Percentiles rank a stretch among this genome's conserved stretches.
Conservation (phyloP, 1,140 invertebrate species). For the Drosophila sp. region DNA sequence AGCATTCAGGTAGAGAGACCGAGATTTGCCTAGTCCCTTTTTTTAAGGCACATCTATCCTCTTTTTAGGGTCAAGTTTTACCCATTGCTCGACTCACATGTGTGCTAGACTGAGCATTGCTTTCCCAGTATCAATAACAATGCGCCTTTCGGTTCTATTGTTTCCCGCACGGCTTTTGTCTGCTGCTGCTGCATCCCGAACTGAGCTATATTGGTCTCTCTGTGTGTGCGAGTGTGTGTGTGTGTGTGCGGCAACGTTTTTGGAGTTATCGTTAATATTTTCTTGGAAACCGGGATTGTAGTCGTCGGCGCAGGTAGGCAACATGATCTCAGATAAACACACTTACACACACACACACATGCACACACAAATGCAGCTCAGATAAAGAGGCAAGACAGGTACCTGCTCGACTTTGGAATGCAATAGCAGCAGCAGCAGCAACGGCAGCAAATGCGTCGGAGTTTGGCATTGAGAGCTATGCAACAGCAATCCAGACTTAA, state of each 20-base stretch:
- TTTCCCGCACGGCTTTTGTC: slow-evolving; percentile 59
- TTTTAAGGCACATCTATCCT: slow-evolving; percentile 57
- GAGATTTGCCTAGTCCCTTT: slow-evolving; percentile 53
- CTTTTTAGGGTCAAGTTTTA: slow-evolving; percentile 51
- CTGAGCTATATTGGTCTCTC: slow-evolving; percentile 11
- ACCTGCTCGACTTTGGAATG: slow-evolving; percentile 72
- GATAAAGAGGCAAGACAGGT: slow-evolving; percentile 63
- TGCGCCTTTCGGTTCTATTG: slow-evolving; percentile 62
- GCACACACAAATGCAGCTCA: slow-evolving; percentile 26
- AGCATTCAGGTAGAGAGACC: slow-evolving; percentile 50
- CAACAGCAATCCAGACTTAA: slow-evolving; percentile 13
- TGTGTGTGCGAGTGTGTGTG: slow-evolving; percentile 25
- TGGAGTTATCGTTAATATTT: slow-evolving; percentile 80
- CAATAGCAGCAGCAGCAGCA: slow-evolving; percentile 45
- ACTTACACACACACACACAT: slow-evolving; percentile 13
- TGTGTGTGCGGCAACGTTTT: slow-evolving; percentile 70
- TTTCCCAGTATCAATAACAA: slow-evolving; percentile 80
- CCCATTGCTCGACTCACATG: slow-evolving; percentile 23
- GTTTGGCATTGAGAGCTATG: slow-evolving; percentile 64
- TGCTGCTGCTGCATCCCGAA: slow-evolving; percentile 63
- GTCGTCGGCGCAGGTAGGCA: slow-evolving; percentile 66
- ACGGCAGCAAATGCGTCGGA: slow-evolving; percentile 63
- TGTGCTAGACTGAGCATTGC: slow-evolving; percentile 41
- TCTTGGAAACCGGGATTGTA: slow-evolving; percentile 76
- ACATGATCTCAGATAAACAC: slow-evolving; percentile 53